Evolutionary conservation across 2,888 invertebrate species (phyloP).

Genomic region (Acanthosepion pharaonis): DNA sequence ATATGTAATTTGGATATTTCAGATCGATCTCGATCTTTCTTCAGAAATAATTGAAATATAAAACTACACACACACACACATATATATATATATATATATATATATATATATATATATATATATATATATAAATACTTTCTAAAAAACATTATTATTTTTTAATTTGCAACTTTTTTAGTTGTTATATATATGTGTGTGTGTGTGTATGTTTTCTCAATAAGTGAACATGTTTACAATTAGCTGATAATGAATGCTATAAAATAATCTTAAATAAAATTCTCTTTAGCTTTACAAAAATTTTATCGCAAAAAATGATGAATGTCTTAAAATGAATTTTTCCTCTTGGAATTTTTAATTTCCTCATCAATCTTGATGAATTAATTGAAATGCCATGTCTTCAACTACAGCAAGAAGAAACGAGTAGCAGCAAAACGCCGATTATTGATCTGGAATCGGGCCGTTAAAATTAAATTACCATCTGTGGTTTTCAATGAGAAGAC

Average conservation of each 20-base stretch:
- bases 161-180: too few relatives aligned
- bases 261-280: too few relatives aligned
- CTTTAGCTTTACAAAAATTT: not conserved
- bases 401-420: not conserved
- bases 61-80: too few relatives aligned
- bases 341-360: not conserved
- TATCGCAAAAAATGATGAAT: not conserved
- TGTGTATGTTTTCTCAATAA: too few relatives aligned
- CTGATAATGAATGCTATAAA: not conserved
- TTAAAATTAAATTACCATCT: not conserved
- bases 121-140: too few relatives aligned
- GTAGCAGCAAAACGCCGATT: not conserved
- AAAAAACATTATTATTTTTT: too few relatives aligned
- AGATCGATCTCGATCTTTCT: too few relatives aligned
- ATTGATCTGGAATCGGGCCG: not conserved
- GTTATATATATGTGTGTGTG: too few relatives aligned
- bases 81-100: too few relatives aligned
- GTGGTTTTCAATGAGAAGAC: not conserved
- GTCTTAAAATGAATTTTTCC: not conserved
- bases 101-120: too few relatives aligned
- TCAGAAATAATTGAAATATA: too few relatives aligned
- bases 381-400: not conserved
- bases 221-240: not conserved
- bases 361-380: not conserved
- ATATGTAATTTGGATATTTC: too few relatives aligned